phyloP scores from a whole-genome alignment of 2,888 invertebrate species.

The Anorthoa munda region DNA sequence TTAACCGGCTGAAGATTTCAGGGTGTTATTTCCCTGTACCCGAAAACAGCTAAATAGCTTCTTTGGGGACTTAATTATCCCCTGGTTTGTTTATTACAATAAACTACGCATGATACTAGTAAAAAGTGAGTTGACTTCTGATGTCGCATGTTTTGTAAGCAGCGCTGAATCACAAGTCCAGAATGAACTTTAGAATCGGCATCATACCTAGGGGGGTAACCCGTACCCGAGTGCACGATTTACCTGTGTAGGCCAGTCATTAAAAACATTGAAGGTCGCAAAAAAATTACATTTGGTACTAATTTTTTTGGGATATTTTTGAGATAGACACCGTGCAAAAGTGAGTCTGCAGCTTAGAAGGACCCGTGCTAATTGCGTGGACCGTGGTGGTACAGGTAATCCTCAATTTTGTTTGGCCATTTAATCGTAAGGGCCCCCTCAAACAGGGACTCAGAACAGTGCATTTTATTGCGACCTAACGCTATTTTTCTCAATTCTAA shows the following conservation, averaged over 20 bases:
- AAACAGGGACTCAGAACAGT: no score
- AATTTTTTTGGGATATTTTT: no score
- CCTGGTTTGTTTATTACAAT: conserved; percentile 10
- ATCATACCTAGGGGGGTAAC: conserved; percentile 23
- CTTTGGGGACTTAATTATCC: not conserved
- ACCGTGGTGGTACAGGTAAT: no score
- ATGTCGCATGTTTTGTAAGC: conserved; percentile 5
- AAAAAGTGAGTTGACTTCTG: conserved; percentile 20
- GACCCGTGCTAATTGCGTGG: no score
- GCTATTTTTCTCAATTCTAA: no score
- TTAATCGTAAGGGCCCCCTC: no score
- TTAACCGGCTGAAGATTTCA: not conserved
- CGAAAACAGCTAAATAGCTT: not conserved
- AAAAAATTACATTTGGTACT: no score
- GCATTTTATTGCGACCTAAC: no score
- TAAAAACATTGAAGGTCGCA: no score
- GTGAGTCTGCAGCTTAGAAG: no score
- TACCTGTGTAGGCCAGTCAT: not conserved
- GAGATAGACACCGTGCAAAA: no score
- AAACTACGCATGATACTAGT: not conserved
- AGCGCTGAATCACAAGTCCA: conserved; percentile 26
- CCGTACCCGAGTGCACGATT: not conserved
- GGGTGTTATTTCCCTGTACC: not conserved
- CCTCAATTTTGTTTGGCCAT: no score
- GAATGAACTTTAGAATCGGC: not conserved